Evolutionary conservation across 2,888 invertebrate species (phyloP), one percentile per base, ranked within the genome.

Genomic region (Mimumesa dahlbomi): DNA sequence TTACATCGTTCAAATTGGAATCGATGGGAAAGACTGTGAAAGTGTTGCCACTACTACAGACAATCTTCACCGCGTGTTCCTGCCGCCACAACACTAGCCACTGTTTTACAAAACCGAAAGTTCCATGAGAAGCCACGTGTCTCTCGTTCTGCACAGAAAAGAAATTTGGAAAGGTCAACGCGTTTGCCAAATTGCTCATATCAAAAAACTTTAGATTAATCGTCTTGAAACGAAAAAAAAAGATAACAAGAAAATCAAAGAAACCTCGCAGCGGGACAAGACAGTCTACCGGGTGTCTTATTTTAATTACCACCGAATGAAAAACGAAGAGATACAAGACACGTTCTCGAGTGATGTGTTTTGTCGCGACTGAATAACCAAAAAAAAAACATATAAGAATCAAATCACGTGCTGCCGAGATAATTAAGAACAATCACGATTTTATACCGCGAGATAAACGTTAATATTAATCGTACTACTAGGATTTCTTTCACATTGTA

Each of bases 181-280:
- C 74, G 81, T 82, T 85, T 84, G 85, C 82, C 82, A 85, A 42
- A 83, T 85, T 85, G 85, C 87, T 86, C 87, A 87, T 87, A 86
- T 86, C 87, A 87, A 84, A 80, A 73, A n/a, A n/a, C n/a, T 62
- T 76, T 82, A 83, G 82, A 82, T 74, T 83, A 77, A 75, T 78
- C n/a, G n/a, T n/a, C n/a, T n/a, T n/a, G n/a, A n/a, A n/a, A n/a
- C n/a, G n/a, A n/a, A n/a, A n/a, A n/a, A n/a, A n/a, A n/a, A n/a
- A n/a, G n/a, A n/a, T 42, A 73, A 77, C 59, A 48, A 78, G 69
- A 59, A 72, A 69, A 76, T 80, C 63, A 65, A n/a, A n/a, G n/a
- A n/a, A 81, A 65, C 66, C 78, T 70, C 65, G 66, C 71, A 67
- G 57, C 64, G 57, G 56, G 50, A 71, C 66, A 50, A 45, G 52